phyloP scores from a whole-genome alignment of 37 sponge, comb jelly and placozoan genomes.

The Chondrosia reniformis region DNA sequence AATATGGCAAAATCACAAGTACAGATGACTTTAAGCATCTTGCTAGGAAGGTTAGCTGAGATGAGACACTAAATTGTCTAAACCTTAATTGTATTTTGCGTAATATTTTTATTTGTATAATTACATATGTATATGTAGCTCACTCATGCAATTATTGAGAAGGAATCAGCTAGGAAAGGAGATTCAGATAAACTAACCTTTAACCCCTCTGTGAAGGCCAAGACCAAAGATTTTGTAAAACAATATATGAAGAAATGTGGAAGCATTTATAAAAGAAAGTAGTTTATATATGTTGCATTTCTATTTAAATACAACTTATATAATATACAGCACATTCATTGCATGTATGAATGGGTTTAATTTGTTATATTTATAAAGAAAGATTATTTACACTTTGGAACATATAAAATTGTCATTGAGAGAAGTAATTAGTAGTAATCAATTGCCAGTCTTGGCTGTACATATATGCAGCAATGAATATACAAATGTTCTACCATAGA shows the following conservation, averaged over 20 bases:
- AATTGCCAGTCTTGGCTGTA: no score
- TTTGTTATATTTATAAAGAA: no score
- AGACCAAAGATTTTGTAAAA: conserved; percentile 77
- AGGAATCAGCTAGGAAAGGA: conserved; percentile 65
- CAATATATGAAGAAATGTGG: conserved; percentile 98
- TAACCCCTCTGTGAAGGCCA: conserved; percentile 65
- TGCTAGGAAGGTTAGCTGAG: conserved; percentile 71
- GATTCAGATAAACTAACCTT: conserved; percentile 39
- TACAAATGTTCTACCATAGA: no score
- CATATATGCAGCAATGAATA: no score
- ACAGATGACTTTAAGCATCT: conserved; percentile 92
- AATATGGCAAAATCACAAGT: conserved; percentile 83
- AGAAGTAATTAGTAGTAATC: no score
- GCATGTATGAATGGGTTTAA: no score
- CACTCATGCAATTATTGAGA: conserved; percentile 91
- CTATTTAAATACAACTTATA: no score
- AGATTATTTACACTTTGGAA: no score
- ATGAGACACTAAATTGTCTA: neutral
- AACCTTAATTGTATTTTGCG: neutral
- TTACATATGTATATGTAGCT: conserved; percentile 46
- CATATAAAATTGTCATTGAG: no score
- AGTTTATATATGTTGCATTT: neutral
- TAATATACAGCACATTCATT: no score
- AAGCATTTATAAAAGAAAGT: conserved; percentile 66
- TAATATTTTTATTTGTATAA: neutral